Conservation (phyloP, 2,113 vertebrate species). For the Osmerus eperlanus region DNA sequence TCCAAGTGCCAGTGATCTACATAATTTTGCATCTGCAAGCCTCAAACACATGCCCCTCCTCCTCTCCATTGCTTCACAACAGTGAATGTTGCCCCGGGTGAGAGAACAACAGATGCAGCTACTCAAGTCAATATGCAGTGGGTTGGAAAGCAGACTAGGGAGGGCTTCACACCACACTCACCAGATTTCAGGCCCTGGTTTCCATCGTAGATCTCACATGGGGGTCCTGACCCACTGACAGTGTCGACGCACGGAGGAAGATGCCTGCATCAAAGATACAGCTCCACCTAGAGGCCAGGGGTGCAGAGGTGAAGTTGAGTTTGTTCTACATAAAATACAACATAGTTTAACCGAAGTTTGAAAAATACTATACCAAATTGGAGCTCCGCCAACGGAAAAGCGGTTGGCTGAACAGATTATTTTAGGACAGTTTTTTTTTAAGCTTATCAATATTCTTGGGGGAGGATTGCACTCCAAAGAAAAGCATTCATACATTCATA, state of each 20-base stretch:
- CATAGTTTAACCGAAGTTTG: no score
- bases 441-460: constrained; percentile 15
- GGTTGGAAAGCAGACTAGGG: constrained; percentile 26
- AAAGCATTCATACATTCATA: constrained; percentile 59
- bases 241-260: constrained; percentile 20
- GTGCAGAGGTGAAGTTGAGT: constrained; percentile 1
- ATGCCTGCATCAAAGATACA: constrained; percentile 26
- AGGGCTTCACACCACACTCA: constrained; percentile 45
- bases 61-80: not conserved
- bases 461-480: constrained; percentile 31
- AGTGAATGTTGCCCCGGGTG: constrained; percentile 6
- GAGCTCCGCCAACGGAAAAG: not conserved
- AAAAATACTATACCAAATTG: not conserved
- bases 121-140: constrained; percentile 27
- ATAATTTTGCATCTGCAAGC: constrained; percentile 37
- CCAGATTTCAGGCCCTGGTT: constrained; percentile 68
- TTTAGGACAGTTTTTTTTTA: constrained; percentile 23
- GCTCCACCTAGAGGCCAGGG: constrained; percentile 42
- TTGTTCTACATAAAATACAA: no score
- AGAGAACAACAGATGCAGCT: constrained; percentile 16
- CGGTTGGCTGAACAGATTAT: constrained; percentile 22
- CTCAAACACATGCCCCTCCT: constrained; percentile 40
- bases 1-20: constrained; percentile 3
- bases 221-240: constrained; percentile 42
- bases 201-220: constrained; percentile 64